Evolutionary conservation across 2,113 vertebrate genomes (phyloP), one percentile per base, ranked within the genome.

Genomic region (Riparia riparia): DNA sequence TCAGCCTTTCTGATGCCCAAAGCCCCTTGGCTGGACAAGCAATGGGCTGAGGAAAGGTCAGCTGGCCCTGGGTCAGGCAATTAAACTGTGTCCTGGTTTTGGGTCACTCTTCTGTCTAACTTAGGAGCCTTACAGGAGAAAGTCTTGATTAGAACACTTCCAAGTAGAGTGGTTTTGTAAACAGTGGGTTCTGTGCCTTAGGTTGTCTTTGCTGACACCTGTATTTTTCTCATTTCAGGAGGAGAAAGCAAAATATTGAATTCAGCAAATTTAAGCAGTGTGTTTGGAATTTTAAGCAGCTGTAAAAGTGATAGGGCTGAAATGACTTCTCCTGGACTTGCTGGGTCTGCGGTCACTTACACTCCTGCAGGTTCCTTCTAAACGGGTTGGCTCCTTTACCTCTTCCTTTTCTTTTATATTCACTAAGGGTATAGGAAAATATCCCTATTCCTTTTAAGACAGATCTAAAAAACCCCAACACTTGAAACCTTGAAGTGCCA

Each of bases 281-380:
- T 24, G 20, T 79, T 68, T 72, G n/a, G 42, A 54, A 5, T 41
- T 84, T 76, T 57, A 61, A 79, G 42, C 44, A 32, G 10, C 51
- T 58, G 26, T 15, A 32, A 68, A 57, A 68, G 22, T 11, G 15
- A 4, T 19, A 4, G 44, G n/a, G 41, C 28, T 69, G 73, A 63
- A 51, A n/a, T 86, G 5, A 31, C 26, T 70, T 73, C 26, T 34
- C 14, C 14, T 58, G 39, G 41, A 34, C 29, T 69, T 53, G 41
- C 29, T n/a, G 47, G 51, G 19, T 54, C 51, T 51, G 10, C 66
- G 44, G 31, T 64, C 32, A n/a, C 0, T 0, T 7, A 6, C 31
- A 7, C 6, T 73, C 47, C 26, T 68, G 21, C 41, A 10, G 37
- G 20, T 21, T 28, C 39, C 8, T 60, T 34, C 50, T 21, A 12